A percentile compares a stretch with the other conserved stretches of the same genome.
These are phyloP conservation scores for Argyra leucocephala DNA, from an alignment of 2,888 invertebrate genomes.

Conservation along the genomic window DNA sequence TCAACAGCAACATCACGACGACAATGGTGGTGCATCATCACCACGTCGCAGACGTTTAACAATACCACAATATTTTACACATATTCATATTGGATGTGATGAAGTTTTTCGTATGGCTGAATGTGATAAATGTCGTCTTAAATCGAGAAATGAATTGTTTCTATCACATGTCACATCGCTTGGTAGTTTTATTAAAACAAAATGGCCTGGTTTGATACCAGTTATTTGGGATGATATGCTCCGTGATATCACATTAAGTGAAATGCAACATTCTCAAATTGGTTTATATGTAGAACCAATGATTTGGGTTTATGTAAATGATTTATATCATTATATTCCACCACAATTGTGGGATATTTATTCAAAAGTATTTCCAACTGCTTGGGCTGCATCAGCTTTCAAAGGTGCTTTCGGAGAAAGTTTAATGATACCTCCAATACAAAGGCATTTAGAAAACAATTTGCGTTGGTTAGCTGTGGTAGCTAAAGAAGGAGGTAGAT, in stretches of 20 bases:
- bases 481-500: constrained; percentile 47
- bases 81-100: constrained; percentile 65
- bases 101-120: constrained; percentile 64
- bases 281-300: constrained; percentile 64
- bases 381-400: constrained; percentile 66
- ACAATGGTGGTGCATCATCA: constrained; percentile 13
- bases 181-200: constrained; percentile 50
- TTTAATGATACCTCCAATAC: constrained; percentile 55
- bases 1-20: neutral
- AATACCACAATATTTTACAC: constrained; percentile 36
- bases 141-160: constrained; percentile 48
- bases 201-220: constrained; percentile 50
- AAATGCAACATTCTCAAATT: constrained; percentile 52
- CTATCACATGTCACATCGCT: constrained; percentile 53
- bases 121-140: constrained; percentile 51
- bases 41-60: constrained; percentile 23
- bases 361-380: constrained; percentile 54
- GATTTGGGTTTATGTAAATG: constrained; percentile 72
- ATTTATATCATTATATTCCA: constrained; percentile 52
- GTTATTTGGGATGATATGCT: constrained; percentile 79
- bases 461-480: constrained; percentile 60
- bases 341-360: constrained; percentile 57
- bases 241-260: constrained; percentile 51
- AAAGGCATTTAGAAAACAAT: constrained; percentile 61
- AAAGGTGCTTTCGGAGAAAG: constrained; percentile 69